These are phyloP conservation scores for Musca vetustissima DNA, from an alignment of 1,140 invertebrate species.

Conservation along the genomic window DNA sequence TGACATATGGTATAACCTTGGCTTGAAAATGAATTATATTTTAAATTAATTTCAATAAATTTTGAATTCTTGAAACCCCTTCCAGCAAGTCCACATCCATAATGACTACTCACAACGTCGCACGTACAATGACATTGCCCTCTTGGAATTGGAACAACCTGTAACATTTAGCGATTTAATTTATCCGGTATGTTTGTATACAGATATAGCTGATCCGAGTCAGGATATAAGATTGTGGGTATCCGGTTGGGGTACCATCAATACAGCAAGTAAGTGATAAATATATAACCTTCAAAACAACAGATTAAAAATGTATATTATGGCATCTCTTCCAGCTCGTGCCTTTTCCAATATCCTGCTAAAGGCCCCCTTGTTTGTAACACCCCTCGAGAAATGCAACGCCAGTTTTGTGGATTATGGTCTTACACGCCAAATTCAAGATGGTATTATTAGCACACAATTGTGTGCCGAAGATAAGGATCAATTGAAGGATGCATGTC, in stretches of 20 bases:
- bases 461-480: slow-evolving; percentile 60
- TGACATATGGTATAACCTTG: no score
- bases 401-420: slow-evolving; percentile 23
- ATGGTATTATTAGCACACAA: slow-evolving; percentile 47
- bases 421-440: slow-evolving; percentile 11
- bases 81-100: slow-evolving; percentile 35
- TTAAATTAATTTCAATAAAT: no score
- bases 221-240: slow-evolving; percentile 30
- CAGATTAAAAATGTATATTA: not conserved
- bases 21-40: not conserved
- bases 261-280: slow-evolving; percentile 37
- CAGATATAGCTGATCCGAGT: slow-evolving; percentile 35
- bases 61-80: slow-evolving; percentile 3
- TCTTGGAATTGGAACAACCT: slow-evolving; percentile 38
- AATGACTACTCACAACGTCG: slow-evolving; percentile 36
- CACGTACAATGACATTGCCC: slow-evolving; percentile 47
- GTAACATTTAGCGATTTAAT: slow-evolving; percentile 24
- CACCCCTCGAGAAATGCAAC: slow-evolving; percentile 37
- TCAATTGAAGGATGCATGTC: slow-evolving; percentile 62
- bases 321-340: slow-evolving; percentile 30
- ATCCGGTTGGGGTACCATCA: slow-evolving; percentile 45
- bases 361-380: slow-evolving; percentile 37
- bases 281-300: not conserved
- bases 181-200: slow-evolving; percentile 43
- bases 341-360: slow-evolving; percentile 38